Conservation (phyloP, 2,113 vertebrate genomes). For the Pycnonotus jocosus region DNA sequence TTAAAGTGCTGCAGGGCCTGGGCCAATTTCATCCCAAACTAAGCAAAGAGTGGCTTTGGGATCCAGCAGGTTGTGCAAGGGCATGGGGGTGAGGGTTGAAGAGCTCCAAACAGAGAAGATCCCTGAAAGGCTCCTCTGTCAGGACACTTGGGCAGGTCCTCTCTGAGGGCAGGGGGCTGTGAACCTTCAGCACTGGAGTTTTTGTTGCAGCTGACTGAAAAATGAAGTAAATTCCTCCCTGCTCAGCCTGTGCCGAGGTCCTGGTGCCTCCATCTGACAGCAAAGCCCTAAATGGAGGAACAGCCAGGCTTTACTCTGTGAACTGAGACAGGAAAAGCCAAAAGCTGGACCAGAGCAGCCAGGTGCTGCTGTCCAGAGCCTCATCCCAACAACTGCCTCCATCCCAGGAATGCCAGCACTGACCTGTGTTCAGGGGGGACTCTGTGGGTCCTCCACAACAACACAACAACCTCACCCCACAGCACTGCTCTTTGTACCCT, state of each 20-base stretch:
- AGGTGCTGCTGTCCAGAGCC: not conserved
- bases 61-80: not conserved
- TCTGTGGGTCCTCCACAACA: not conserved
- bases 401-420: not conserved
- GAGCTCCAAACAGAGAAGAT: not conserved
- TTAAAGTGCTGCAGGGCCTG: not conserved
- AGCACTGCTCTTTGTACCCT: rapidly evolving
- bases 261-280: not conserved
- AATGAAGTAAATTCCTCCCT: not conserved
- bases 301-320: not conserved
- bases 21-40: not conserved
- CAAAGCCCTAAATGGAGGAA: not conserved
- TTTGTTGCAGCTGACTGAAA: not conserved
- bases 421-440: not conserved
- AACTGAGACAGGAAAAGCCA: not conserved
- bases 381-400: no score
- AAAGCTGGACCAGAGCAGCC: rapidly evolving
- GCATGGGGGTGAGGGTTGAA: not conserved
- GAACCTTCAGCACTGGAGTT: not conserved
- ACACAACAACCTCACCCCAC: not conserved
- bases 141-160: not conserved
- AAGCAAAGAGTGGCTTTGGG: not conserved
- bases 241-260: not conserved
- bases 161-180: not conserved
- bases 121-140: not conserved